These are phyloP conservation scores for Ochotona curzoniae DNA, from an alignment of 2,113 vertebrate genomes.

Conservation along the genomic window DNA sequence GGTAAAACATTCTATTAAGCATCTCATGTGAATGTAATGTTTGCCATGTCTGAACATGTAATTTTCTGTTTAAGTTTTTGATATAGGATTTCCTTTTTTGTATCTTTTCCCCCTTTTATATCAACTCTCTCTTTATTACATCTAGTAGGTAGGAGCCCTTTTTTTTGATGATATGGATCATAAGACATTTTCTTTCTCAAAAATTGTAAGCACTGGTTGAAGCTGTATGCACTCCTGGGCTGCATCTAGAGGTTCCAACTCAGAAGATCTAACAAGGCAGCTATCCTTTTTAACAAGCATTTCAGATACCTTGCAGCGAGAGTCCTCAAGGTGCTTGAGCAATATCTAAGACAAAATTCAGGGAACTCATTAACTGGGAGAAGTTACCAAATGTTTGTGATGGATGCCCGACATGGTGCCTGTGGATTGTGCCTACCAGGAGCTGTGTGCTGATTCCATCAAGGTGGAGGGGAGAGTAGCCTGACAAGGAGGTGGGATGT, in stretches of 20 bases:
- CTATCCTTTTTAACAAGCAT: slow-evolving; percentile 45
- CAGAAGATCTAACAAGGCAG: not conserved
- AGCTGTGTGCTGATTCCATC: not conserved
- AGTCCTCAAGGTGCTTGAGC: not conserved
- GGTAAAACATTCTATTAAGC: not conserved
- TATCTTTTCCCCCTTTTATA: too few relatives aligned
- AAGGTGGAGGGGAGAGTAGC: not conserved
- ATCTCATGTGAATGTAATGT: not conserved
- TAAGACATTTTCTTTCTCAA: not conserved
- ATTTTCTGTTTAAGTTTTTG: not conserved
- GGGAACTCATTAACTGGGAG: not conserved
- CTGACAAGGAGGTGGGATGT: not conserved
- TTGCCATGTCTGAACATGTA: not conserved
- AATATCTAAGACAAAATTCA: not conserved
- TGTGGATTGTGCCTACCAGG: not conserved
- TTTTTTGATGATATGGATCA: not conserved
- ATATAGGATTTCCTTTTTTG: not conserved
- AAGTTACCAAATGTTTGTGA: not conserved
- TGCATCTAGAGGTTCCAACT: not conserved
- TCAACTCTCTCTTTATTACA: too few relatives aligned
- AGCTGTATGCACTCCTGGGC: not conserved
- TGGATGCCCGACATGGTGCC: not conserved
- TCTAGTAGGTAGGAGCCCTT: not conserved
- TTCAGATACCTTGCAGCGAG: not conserved
- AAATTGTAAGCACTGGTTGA: slow-evolving; percentile 22